These are phyloP conservation scores for Ptilodon capucinus DNA, from an alignment of 2,888 invertebrate species.

Conservation along the genomic window DNA sequence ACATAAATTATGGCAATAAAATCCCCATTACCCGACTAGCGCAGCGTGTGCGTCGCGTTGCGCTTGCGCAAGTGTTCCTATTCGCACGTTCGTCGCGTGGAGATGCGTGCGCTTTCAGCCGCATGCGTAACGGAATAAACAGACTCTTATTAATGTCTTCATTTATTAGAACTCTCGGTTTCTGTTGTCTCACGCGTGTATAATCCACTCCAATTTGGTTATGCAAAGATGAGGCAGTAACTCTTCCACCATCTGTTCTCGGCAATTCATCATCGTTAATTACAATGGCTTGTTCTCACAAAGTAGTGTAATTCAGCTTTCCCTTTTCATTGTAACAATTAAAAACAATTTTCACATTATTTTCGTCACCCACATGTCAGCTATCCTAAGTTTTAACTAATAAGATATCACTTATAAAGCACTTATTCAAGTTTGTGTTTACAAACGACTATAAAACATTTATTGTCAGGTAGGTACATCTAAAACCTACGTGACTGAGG, in stretches of 20 bases:
- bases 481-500: too few species aligned
- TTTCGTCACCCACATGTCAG: slow-evolving; percentile 3
- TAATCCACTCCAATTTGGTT: slow-evolving; percentile 37
- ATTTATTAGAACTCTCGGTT: slow-evolving; percentile 35
- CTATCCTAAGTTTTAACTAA: too few species aligned
- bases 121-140: slow-evolving; percentile 28
- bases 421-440: too few species aligned
- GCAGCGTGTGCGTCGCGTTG: slow-evolving; percentile 31
- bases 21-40: slow-evolving; percentile 40
- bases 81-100: slow-evolving; percentile 60
- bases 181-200: slow-evolving; percentile 45
- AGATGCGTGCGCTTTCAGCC: slow-evolving; percentile 41
- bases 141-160: slow-evolving; percentile 28
- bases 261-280: slow-evolving; percentile 46
- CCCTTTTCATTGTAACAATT: slow-evolving; percentile 29
- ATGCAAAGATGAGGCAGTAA: slow-evolving; percentile 64
- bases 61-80: slow-evolving; percentile 71
- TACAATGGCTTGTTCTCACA: slow-evolving; percentile 47
- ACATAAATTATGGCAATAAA: slow-evolving; percentile 50
- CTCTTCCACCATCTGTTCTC: slow-evolving; percentile 29
- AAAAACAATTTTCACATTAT: slow-evolving; percentile 3
- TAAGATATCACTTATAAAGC: too few species aligned
- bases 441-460: too few species aligned
- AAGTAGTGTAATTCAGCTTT: slow-evolving; percentile 37
- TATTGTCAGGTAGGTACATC: too few species aligned